A percentile compares a stretch with the other conserved stretches of the same genome.
Conservation (phyloP, 2,797 vertebrate genomes). For the Manis pentadactyla region DNA sequence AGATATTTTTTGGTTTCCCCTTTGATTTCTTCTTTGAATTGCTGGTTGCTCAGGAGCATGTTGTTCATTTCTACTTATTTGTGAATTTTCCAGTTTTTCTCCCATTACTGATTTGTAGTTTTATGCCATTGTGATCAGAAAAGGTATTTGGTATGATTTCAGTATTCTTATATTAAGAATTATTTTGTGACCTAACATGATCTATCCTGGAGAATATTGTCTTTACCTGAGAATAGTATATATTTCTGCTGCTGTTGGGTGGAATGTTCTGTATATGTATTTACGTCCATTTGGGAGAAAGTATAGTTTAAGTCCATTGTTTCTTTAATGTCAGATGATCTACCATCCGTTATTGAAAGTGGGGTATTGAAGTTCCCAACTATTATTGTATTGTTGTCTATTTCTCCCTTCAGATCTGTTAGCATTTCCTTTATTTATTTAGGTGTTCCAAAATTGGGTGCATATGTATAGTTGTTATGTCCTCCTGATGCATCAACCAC, state of each 20-base stretch:
- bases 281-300: neutral
- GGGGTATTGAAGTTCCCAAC: neutral
- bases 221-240: neutral
- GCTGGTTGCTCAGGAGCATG: neutral
- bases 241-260: neutral
- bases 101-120: neutral
- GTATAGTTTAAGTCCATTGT: neutral
- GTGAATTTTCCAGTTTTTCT: neutral
- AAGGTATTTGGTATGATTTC: neutral
- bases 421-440: neutral
- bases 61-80: neutral
- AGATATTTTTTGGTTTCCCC: neutral
- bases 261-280: neutral
- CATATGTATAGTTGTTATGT: neutral
- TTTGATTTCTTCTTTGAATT: neutral
- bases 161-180: neutral
- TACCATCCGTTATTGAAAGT: neutral
- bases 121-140: neutral
- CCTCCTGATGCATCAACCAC: neutral
- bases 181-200: neutral
- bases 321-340: neutral
- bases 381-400: neutral
- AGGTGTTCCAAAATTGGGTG: neutral
- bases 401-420: neutral
- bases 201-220: neutral